Evolutionary conservation across 2,888 invertebrate species (phyloP).

Genomic region (Entomobrya multifasciata): DNA sequence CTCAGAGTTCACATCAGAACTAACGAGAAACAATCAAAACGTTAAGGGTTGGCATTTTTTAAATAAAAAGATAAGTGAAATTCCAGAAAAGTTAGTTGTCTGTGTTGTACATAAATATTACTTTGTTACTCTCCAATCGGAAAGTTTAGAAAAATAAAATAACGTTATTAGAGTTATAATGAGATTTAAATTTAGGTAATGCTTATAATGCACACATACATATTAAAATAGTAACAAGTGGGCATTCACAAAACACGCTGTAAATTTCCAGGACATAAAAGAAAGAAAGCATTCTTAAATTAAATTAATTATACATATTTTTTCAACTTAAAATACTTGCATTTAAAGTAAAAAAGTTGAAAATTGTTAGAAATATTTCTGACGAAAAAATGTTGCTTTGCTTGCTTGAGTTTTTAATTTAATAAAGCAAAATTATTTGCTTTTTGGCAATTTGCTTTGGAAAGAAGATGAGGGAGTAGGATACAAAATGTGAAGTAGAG

Average conservation of each 20-base stretch:
- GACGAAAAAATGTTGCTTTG: conserved; percentile 61
- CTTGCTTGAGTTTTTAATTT: neutral
- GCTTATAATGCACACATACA: conserved; percentile 30
- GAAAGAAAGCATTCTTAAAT: conserved; percentile 30
- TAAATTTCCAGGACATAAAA: neutral
- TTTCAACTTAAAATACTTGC: conserved; percentile 9
- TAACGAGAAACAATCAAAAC: too few species aligned
- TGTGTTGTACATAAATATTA: too few species aligned
- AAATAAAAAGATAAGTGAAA: too few species aligned
- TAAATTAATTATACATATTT: conserved; percentile 11
- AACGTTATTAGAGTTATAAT: neutral
- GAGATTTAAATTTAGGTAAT: conserved; percentile 1
- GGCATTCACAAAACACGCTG: conserved; percentile 9
- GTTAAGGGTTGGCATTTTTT: too few species aligned
- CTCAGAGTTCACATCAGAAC: too few species aligned
- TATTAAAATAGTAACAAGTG: conserved; percentile 12
- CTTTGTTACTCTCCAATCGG: too few species aligned
- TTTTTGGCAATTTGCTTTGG: neutral
- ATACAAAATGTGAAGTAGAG: neutral
- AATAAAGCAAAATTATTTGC: too few species aligned
- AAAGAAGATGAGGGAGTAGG: conserved; percentile 1
- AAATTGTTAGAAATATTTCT: conserved; percentile 59
- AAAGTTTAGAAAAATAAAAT: neutral
- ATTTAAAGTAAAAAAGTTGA: conserved; percentile 11
- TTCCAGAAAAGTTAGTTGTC: too few species aligned